Evolutionary conservation across 23 tunicate genomes (phyloP).

Genomic region (Botrylloides violaceus): DNA sequence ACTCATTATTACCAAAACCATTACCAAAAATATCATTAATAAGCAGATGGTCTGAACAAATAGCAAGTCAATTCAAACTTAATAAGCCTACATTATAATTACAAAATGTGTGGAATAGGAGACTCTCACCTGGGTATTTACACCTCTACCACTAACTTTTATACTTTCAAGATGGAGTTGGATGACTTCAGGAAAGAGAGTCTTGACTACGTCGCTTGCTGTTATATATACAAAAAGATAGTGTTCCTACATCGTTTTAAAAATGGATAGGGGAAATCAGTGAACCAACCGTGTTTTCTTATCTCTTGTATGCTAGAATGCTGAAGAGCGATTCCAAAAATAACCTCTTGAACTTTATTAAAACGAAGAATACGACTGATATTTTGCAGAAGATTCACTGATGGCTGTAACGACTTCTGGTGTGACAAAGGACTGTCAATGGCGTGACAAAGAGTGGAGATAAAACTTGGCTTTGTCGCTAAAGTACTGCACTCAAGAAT

Average conservation of each 20-base stretch:
- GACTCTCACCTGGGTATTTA: constrained; percentile 1
- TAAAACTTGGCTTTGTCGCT: constrained; percentile 52
- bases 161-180: constrained; percentile 27
- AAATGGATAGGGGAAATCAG: not conserved
- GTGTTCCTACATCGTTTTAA: no score
- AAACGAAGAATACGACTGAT: constrained; percentile 56
- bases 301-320: constrained; percentile 42
- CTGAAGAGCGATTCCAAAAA: constrained; percentile 53
- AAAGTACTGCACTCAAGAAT: constrained; percentile 55
- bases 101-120: not conserved
- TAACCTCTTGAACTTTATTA: constrained; percentile 50
- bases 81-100: not conserved
- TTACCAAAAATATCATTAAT: no score
- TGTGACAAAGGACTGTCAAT: constrained; percentile 79
- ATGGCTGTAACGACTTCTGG: constrained; percentile 58
- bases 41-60: no score
- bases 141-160: constrained; percentile 28
- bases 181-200: constrained; percentile 48
- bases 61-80: no score
- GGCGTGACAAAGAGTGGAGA: constrained; percentile 55
- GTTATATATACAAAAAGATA: constrained; percentile 19
- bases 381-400: constrained; percentile 39
- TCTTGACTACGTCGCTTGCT: constrained; percentile 52
- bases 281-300: constrained; percentile 39
- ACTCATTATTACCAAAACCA: no score